phyloP scores from a whole-genome alignment of 2,113 vertebrate species.

The Porphyrio hochstetteri region DNA sequence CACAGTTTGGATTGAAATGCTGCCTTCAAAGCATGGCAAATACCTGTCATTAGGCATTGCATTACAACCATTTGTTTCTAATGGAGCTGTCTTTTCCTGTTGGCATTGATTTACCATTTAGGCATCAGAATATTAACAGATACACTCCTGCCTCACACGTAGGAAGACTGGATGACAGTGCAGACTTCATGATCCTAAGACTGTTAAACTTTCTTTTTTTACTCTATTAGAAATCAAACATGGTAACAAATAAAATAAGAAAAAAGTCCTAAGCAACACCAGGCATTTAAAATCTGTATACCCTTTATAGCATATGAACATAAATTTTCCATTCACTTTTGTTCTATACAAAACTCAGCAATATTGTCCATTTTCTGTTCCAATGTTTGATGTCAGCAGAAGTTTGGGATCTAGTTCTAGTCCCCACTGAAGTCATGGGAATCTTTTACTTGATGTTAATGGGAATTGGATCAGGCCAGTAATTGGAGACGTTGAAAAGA shows the following conservation, averaged over 20 bases:
- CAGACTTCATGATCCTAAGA: background rate
- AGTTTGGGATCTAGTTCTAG: slow-evolving; percentile 24
- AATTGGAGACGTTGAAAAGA: slow-evolving; percentile 44
- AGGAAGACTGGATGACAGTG: background rate
- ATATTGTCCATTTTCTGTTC: background rate
- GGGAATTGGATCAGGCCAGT: slow-evolving; percentile 53
- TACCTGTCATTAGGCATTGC: background rate
- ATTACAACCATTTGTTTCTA: slow-evolving; percentile 26
- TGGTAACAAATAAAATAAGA: background rate
- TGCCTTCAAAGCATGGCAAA: background rate
- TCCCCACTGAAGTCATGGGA: slow-evolving; percentile 56
- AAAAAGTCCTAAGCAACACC: background rate
- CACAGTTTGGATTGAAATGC: background rate
- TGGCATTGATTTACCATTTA: background rate
- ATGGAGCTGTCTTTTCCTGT: slow-evolving; percentile 21
- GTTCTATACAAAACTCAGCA: background rate
- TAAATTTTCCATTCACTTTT: background rate
- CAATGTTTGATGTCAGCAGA: slow-evolving; percentile 22
- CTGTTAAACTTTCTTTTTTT: background rate
- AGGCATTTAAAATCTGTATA: background rate
- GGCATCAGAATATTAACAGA: background rate
- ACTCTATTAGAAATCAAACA: background rate
- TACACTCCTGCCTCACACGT: background rate
- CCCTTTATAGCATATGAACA: background rate
- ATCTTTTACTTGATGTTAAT: slow-evolving; percentile 46